Base-by-base conservation (phyloP, 1,140 invertebrate species). In the Megathymus violae region DNA sequence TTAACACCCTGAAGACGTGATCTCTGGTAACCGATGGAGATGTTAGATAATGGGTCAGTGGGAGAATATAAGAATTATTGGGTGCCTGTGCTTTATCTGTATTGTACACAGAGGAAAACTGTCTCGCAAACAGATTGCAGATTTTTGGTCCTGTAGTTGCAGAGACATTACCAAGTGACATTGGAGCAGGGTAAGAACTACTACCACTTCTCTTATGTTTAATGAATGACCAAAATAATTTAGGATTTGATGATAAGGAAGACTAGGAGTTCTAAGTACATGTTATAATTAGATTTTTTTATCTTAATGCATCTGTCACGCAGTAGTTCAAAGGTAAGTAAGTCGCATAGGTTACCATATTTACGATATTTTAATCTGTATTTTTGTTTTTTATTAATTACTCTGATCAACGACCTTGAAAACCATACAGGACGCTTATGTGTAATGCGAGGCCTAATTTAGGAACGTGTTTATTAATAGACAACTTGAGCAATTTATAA, bases 401-500 rank as follows among this genome's bases (percentile, higher is more conserved):
- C 17, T 25, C 10, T 63, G 11, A 63, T 54, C n/a, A 63, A 25
- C 9, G 43, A 2, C 0, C 13, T 19, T 11, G 62, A 56, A 27
- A 56, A 64, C 61, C 61, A 63, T 47, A 63, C 19, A 0, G 61
- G 61, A 19, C 52, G 52, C 11, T 14, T 25, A 2, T 47, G 54
- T n/a, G 14, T 19, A 17, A 38, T 54, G 9, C 31, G 61, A 5
- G 61, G 61, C 19, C 43, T 38, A 27, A 52, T 38, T 63, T 63
- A 4, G 61, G 61, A 4, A 63, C 50, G 54, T 67, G 27, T 56
- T 67, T 67, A n/a, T 13, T 16, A 34, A 67, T 67, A 4, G 62
- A 10, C 9, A 0, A 15, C 6, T 11, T 61, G n/a, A 67, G 22
- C 9, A 14, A n/a, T 51, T 14, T 40, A 25, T 59, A 44, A 14